A percentile compares a stretch with the other conserved stretches of the same genome.
Evolutionary conservation across 2,888 invertebrate genomes (phyloP).

Genomic region (Mesodorylaimus sp.): DNA sequence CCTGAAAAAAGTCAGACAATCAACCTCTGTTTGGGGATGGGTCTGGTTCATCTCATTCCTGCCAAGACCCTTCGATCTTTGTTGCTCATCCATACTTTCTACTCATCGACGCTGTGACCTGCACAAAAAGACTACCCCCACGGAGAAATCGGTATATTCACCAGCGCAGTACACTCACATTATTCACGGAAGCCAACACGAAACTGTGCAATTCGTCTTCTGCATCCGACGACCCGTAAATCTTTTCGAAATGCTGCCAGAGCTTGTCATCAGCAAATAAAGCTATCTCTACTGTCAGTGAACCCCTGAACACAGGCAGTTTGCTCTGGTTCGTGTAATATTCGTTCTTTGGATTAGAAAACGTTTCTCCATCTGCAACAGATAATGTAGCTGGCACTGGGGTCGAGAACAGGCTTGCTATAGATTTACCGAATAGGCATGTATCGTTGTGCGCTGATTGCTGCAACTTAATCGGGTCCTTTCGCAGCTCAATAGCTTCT

Average conservation of each 20-base stretch:
- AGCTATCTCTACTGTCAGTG: slow-evolving; percentile 19
- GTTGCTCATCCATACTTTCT: background rate
- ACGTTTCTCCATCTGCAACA: background rate
- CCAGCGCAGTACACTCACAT: slow-evolving; percentile 14
- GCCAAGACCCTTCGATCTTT: too few relatives aligned
- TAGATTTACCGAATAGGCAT: slow-evolving; percentile 3
- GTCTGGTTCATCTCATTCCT: too few relatives aligned
- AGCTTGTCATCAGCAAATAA: slow-evolving; percentile 24
- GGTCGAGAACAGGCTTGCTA: background rate
- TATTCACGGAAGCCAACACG: slow-evolving; percentile 24
- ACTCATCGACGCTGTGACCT: too few relatives aligned
- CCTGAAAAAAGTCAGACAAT: slow-evolving; percentile 14
- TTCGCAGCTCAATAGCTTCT: slow-evolving; percentile 13
- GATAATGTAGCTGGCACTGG: background rate
- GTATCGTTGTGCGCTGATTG: slow-evolving; percentile 4
- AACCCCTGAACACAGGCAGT: slow-evolving; percentile 7
- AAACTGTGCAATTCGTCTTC: slow-evolving; percentile 22
- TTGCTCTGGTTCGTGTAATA: slow-evolving; percentile 11
- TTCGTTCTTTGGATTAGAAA: slow-evolving; percentile 17
- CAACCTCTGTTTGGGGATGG: background rate
- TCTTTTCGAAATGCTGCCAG: slow-evolving; percentile 20
- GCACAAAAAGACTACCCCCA: too few relatives aligned
- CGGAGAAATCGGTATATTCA: background rate
- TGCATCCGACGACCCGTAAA: slow-evolving; percentile 16
- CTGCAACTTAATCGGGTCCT: slow-evolving; percentile 10